Evolutionary conservation across 2,797 vertebrate genomes (phyloP), one percentile per base, ranked within the genome.

Genomic region (Naso thynnoides): DNA sequence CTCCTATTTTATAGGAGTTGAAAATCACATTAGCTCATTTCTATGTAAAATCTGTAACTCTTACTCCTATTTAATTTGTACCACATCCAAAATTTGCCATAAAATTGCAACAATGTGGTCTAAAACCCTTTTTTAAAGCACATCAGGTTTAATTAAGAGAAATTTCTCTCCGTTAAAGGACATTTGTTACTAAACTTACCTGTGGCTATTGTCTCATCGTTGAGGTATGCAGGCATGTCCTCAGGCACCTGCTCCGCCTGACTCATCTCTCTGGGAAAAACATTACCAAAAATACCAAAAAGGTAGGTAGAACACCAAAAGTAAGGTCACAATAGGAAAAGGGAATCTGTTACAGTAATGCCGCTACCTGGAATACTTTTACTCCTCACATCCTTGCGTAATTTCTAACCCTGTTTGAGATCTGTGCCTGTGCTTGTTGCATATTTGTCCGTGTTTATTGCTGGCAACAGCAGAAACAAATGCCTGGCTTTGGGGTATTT

Each of bases 141-240:
- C 7, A 10, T 26, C 14, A 8, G 1, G 6, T 1, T 58, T 31
- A 63, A 60, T 31, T 47, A 23, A 57, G 3, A 49, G 0, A 70
- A 21, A 33, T 11, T 5, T 33, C 7, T 48, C 13, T 4, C 29
- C 3, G 31, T 31, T 2, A 39, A 29, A 45, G 8, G 15, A 64
- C 10, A 1, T 19, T 45, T 47, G 14, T 3, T 24, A 10, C 52
- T n/a, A 19, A 54, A 66, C 44, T 59, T 73, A 92, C 92, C 92
- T 89, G 95, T 94, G 92, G 95, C 91, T 86, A 87, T 91, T 73
- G 96, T 93, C 64, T 97, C 96, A 82, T 97, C 95, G 23, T 91
- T 93, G 76, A 96, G 91, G 76, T 95, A 96, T 52, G 95, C 92
- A 78, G 96, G 94, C 56, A 95, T 79, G 73, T 97, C 96, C 77